These are phyloP conservation scores for Yponomeuta sedellus DNA, from an alignment of 2,888 invertebrate genomes.

Conservation along the genomic window DNA sequence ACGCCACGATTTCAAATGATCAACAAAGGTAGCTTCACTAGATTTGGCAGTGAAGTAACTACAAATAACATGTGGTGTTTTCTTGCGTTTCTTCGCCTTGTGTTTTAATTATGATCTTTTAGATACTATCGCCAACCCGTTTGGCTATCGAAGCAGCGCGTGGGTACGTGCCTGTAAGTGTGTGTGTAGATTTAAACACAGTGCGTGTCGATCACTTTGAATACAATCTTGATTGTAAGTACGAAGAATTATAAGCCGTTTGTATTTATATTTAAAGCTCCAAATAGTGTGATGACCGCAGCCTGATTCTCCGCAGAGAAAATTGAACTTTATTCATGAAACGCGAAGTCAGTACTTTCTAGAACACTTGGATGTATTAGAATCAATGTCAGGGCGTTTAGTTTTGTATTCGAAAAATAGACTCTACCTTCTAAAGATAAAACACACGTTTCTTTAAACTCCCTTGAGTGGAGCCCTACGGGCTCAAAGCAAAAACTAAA, in stretches of 20 bases:
- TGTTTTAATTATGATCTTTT: neutral
- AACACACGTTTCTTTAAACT: neutral
- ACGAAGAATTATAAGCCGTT: constrained; percentile 15
- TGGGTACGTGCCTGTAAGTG: neutral
- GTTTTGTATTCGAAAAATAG: neutral
- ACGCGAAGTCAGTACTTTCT: constrained; percentile 10
- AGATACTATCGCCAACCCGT: neutral
- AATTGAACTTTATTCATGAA: constrained; percentile 11
- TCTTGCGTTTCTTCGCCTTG: neutral
- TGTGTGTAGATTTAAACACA: neutral
- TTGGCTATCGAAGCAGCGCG: neutral
- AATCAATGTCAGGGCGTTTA: constrained; percentile 8
- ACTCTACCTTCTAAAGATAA: neutral
- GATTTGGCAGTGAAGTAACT: too few species aligned
- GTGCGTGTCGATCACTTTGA: constrained; percentile 15
- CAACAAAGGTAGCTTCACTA: too few species aligned
- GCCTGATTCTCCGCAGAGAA: constrained; percentile 5
- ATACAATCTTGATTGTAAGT: constrained; percentile 27
- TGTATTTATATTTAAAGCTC: neutral
- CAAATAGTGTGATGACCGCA: neutral
- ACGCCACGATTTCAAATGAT: too few species aligned
- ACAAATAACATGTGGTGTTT: too few species aligned
- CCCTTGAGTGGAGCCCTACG: neutral
- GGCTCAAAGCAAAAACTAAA: constrained; percentile 35
- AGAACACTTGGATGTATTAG: constrained; percentile 8